Conservation (phyloP, 2,888 invertebrate genomes). For the Plagodis pulveraria region DNA sequence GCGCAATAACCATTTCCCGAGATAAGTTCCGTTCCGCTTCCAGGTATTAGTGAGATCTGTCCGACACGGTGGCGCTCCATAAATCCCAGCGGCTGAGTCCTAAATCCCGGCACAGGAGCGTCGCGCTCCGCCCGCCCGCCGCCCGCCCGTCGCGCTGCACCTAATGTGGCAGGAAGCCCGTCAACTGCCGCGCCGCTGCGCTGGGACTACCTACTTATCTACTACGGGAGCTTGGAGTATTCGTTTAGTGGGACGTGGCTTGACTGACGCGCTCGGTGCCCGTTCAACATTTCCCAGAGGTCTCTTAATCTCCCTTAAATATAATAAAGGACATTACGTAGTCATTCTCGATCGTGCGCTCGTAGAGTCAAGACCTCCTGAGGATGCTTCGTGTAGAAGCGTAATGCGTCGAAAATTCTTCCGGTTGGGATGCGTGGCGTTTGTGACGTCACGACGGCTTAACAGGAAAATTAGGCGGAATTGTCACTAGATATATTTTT, state of each 20-base stretch:
- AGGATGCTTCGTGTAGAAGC: too few relatives aligned
- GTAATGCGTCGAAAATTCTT: too few relatives aligned
- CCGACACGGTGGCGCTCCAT: slow-evolving; percentile 8
- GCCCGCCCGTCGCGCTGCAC: background rate
- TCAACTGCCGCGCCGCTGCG: slow-evolving; percentile 18
- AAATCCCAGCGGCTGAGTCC: slow-evolving; percentile 7
- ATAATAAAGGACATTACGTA: too few relatives aligned
- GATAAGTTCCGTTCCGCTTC: background rate
- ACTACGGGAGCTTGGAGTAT: background rate
- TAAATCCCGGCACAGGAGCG: slow-evolving; percentile 8
- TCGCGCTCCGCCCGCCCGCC: background rate
- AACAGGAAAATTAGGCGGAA: too few relatives aligned
- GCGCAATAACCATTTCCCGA: background rate
- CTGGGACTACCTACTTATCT: background rate
- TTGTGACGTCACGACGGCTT: too few relatives aligned
- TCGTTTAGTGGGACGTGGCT: background rate
- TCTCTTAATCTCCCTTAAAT: too few relatives aligned
- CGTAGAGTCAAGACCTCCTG: too few relatives aligned
- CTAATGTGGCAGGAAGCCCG: slow-evolving; percentile 24
- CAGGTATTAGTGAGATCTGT: slow-evolving; percentile 9
- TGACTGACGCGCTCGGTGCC: background rate
- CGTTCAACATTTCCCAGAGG: too few relatives aligned
- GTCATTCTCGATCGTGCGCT: too few relatives aligned
- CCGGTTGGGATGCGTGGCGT: too few relatives aligned
- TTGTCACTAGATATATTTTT: too few relatives aligned